A percentile compares a stretch with the other conserved stretches of the same genome.
phyloP scores from a whole-genome alignment of 2,113 vertebrate genomes.

The Chlorodrepanis virens region DNA sequence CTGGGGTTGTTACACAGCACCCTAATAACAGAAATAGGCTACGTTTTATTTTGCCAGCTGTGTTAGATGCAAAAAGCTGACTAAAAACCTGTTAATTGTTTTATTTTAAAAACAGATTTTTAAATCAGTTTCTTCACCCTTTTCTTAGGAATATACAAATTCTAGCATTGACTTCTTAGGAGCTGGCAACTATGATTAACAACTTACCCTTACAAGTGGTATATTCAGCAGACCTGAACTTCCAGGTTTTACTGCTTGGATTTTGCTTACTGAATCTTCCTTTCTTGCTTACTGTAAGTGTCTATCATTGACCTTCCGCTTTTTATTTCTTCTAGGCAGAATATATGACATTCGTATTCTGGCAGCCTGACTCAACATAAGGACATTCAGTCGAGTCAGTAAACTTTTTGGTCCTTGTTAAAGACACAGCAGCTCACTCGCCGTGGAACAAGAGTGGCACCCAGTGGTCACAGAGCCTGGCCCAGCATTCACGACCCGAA shows the following conservation, averaged over 20 bases:
- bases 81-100: neutral
- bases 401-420: conserved; percentile 23
- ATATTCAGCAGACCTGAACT: neutral
- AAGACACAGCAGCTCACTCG: neutral
- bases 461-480: conserved; percentile 50
- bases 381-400: neutral
- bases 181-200: neutral
- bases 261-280: conserved; percentile 1
- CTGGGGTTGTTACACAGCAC: neutral
- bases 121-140: neutral
- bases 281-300: conserved; percentile 14
- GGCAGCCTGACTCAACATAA: conserved; percentile 28
- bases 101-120: neutral
- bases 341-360: neutral
- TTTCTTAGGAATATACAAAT: neutral
- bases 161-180: neutral
- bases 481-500: neutral
- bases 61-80: neutral
- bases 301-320: conserved; percentile 60
- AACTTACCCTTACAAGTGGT: neutral
- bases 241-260: neutral
- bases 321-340: conserved; percentile 39
- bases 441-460: conserved; percentile 68
- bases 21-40: neutral
- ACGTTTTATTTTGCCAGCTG: neutral